These are phyloP conservation scores for Cephalopterus ornatus DNA, from an alignment of 2,113 vertebrate species.

Conservation along the genomic window DNA sequence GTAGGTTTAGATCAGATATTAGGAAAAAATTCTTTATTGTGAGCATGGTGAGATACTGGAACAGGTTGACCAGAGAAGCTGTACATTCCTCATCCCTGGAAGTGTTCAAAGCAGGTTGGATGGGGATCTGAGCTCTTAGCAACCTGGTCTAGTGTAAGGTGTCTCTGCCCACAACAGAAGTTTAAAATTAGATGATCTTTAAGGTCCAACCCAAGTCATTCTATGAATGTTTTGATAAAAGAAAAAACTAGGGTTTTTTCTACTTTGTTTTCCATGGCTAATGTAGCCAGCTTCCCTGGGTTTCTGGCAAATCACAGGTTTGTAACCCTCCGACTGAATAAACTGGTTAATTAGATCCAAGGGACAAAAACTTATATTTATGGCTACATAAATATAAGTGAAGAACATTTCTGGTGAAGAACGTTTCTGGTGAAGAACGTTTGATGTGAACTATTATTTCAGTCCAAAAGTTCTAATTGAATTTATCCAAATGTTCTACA, in stretches of 20 bases:
- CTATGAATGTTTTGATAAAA: neutral
- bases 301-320: neutral
- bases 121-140: neutral
- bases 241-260: accelerated
- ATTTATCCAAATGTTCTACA: neutral
- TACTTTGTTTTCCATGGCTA: neutral
- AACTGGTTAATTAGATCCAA: neutral
- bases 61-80: neutral
- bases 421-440: neutral
- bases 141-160: neutral
- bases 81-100: neutral
- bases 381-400: too few relatives aligned
- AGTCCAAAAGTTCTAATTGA: neutral
- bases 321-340: neutral
- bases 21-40: neutral
- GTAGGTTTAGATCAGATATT: neutral
- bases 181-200: neutral
- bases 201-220: neutral
- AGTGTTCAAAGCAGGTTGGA: neutral
- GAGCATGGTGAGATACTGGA: neutral
- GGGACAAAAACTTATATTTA: neutral
- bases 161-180: too few relatives aligned
- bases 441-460: neutral
- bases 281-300: neutral
- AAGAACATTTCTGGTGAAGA: too few relatives aligned